Conservation (phyloP, 2,888 invertebrate species). For the Panzeria rudis region DNA sequence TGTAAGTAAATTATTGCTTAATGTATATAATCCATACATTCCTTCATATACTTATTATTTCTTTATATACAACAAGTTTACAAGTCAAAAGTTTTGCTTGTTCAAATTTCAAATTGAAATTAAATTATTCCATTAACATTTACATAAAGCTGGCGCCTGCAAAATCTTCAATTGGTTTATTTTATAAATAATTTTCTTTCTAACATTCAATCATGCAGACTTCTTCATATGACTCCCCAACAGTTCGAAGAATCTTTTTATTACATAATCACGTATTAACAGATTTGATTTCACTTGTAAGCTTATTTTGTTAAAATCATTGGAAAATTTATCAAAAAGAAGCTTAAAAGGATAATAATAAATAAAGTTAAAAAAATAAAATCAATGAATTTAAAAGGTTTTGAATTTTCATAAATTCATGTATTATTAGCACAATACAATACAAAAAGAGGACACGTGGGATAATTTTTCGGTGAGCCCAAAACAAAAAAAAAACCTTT, state of each 20-base stretch:
- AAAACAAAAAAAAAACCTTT: background rate
- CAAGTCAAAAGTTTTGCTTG: background rate
- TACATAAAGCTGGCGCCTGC: conserved; percentile 14
- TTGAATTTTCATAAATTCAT: conserved; percentile 1
- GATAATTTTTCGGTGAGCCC: background rate
- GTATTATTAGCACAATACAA: background rate
- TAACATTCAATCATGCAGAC: background rate
- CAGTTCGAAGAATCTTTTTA: too few relatives aligned
- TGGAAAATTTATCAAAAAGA: background rate
- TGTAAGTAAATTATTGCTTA: background rate
- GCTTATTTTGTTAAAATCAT: background rate
- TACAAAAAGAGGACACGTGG: background rate
- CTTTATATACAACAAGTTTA: background rate
- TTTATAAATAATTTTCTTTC: background rate
- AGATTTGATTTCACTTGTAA: conserved; percentile 3
- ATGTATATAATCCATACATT: too few relatives aligned
- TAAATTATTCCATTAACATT: conserved; percentile 25
- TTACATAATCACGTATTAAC: conserved; percentile 2
- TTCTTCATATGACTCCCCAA: too few relatives aligned
- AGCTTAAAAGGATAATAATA: background rate
- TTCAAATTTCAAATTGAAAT: conserved; percentile 6
- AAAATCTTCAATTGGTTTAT: conserved; percentile 13
- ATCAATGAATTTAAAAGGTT: conserved; percentile 16
- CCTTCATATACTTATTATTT: background rate
- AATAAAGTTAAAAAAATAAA: background rate